Evolutionary conservation across 30 jellyfish, hydroid and myxozoan species (phyloP).

Genomic region (Cassiopea xamachana): DNA sequence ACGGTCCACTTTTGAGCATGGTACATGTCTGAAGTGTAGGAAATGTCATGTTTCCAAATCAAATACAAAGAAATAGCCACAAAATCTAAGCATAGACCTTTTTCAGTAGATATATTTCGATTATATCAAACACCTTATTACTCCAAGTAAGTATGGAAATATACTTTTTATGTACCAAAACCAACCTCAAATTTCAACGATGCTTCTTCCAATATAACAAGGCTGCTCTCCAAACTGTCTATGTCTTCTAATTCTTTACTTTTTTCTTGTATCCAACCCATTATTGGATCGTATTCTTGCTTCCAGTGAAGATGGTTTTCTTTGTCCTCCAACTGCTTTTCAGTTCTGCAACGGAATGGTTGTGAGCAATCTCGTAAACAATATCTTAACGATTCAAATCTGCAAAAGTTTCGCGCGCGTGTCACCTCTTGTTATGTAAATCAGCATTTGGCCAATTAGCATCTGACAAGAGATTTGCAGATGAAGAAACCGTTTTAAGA

Average conservation of each 20-base stretch:
- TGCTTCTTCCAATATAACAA: constrained; percentile 68
- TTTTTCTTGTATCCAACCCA: constrained; percentile 75
- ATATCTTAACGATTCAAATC: constrained; percentile 1
- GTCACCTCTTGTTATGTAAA: constrained; percentile 62
- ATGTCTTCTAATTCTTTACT: constrained; percentile 39
- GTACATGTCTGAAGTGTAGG: no score
- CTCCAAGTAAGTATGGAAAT: no score
- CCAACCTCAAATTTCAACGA: constrained; percentile 60
- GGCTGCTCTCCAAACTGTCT: constrained; percentile 68
- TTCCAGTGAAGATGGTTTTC: constrained; percentile 53
- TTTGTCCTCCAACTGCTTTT: constrained; percentile 50
- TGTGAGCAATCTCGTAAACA: neutral
- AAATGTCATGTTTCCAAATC: no score
- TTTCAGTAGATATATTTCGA: no score
- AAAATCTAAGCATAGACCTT: no score
- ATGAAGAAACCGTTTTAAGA: no score
- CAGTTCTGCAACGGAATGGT: constrained; percentile 69
- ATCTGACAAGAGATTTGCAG: neutral
- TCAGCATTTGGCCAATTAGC: neutral
- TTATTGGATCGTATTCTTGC: constrained; percentile 39
- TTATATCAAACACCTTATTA: no score
- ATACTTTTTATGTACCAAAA: no score
- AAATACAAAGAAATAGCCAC: no score
- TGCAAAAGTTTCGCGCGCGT: constrained; percentile 64
- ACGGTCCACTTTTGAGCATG: no score